Evolutionary conservation across 2,888 invertebrate genomes (phyloP).

Genomic region (Ashinkailepas kermadecensis): DNA sequence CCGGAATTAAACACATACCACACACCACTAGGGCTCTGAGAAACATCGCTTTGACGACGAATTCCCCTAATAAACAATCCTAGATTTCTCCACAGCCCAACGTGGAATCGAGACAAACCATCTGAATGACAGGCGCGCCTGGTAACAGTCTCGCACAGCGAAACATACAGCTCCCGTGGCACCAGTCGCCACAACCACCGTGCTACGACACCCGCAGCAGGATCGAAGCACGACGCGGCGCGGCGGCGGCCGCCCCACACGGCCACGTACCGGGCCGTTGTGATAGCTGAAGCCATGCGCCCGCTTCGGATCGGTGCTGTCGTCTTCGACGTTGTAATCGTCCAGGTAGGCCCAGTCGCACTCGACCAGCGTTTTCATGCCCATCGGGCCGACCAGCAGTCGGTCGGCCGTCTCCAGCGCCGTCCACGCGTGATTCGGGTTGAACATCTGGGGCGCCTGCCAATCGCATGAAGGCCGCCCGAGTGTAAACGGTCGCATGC

Average conservation of each 20-base stretch:
- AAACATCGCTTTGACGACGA: too few relatives aligned
- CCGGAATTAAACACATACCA: too few relatives aligned
- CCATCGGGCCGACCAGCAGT: conserved; percentile 79
- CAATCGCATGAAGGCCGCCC: conserved; percentile 25
- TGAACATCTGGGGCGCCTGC: conserved; percentile 84
- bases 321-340: conserved; percentile 86
- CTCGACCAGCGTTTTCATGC: conserved; percentile 93
- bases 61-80: too few relatives aligned
- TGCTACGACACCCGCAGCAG: background rate
- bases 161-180: too few relatives aligned
- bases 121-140: too few relatives aligned
- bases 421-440: conserved; percentile 73
- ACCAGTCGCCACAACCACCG: too few relatives aligned
- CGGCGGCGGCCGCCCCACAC: background rate
- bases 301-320: conserved; percentile 67
- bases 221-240: background rate
- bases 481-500: too few relatives aligned
- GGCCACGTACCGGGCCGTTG: conserved; percentile 74
- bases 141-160: too few relatives aligned
- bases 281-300: conserved; percentile 98
- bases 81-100: too few relatives aligned
- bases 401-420: conserved; percentile 70
- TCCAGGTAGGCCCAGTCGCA: conserved; percentile 92
- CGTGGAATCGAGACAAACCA: too few relatives aligned
- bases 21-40: too few relatives aligned